These are phyloP conservation scores for Lordiphosa stackelbergi DNA, from an alignment of 1,140 invertebrate species.

Conservation along the genomic window DNA sequence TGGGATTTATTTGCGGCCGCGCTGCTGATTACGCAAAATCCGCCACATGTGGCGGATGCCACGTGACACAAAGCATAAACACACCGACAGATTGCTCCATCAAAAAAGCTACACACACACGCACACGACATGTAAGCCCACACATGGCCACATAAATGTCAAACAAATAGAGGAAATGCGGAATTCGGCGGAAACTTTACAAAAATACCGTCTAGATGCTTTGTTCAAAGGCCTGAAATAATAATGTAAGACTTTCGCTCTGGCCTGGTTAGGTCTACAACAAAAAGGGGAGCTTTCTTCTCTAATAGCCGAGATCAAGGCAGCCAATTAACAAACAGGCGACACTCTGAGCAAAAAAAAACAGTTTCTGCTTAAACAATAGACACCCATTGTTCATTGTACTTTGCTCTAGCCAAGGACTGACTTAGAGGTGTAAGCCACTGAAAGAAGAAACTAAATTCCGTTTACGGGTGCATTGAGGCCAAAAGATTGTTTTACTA, in stretches of 20 bases:
- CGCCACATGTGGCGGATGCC: conserved; percentile 65
- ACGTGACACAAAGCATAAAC: conserved; percentile 67
- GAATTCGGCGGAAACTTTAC: conserved; percentile 41
- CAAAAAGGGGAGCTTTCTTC: conserved; percentile 17
- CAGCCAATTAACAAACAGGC: conserved; percentile 41
- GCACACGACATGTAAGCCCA: conserved; percentile 25
- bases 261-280: conserved; percentile 19
- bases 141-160: conserved; percentile 47
- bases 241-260: neutral
- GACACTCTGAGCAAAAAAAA: conserved; percentile 20
- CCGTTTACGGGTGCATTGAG: no score
- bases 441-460: no score
- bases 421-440: no score
- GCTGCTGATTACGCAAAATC: conserved; percentile 65
- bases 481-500: no score
- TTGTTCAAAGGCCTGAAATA: neutral
- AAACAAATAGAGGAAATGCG: conserved; percentile 56
- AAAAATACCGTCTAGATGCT: conserved; percentile 27
- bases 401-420: neutral
- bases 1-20: conserved; percentile 34
- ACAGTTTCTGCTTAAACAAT: conserved; percentile 34
- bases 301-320: conserved; percentile 26
- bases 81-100: conserved; percentile 25
- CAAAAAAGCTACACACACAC: conserved; percentile 37
- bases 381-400: conserved; percentile 52